These are phyloP conservation scores for Chloropsis hardwickii DNA, from an alignment of 2,113 vertebrate genomes.

Conservation along the genomic window DNA sequence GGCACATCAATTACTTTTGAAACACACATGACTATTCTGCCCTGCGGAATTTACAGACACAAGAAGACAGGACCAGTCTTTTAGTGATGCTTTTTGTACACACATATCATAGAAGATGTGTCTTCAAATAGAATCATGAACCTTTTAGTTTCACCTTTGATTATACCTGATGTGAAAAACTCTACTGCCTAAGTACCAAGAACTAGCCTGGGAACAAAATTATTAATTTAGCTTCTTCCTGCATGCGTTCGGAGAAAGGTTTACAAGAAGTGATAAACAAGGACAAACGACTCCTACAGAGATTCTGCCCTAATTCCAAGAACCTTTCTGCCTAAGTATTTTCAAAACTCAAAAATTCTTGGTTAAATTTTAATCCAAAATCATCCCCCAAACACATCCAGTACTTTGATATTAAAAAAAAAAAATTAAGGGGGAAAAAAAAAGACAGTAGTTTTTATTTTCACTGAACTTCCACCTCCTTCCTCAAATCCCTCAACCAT, in stretches of 20 bases:
- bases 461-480: background rate
- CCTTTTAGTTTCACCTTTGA: background rate
- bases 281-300: background rate
- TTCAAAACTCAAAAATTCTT: background rate
- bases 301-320: background rate
- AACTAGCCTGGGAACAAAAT: background rate
- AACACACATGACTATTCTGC: background rate
- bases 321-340: background rate
- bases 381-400: background rate
- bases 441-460: background rate
- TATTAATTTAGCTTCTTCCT: background rate
- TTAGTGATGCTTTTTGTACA: background rate
- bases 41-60: background rate
- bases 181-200: background rate
- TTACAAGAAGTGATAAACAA: background rate
- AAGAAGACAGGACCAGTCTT: background rate
- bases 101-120: background rate
- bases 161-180: background rate
- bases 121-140: background rate
- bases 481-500: background rate
- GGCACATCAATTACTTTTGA: background rate
- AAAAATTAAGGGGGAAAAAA: background rate
- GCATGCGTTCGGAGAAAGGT: background rate
- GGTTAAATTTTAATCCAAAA: background rate
- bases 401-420: background rate